Percentiles rank a stretch among this genome's conserved stretches.
Conservation (phyloP, 2,888 invertebrate genomes). For the Trisateles emortualis region DNA sequence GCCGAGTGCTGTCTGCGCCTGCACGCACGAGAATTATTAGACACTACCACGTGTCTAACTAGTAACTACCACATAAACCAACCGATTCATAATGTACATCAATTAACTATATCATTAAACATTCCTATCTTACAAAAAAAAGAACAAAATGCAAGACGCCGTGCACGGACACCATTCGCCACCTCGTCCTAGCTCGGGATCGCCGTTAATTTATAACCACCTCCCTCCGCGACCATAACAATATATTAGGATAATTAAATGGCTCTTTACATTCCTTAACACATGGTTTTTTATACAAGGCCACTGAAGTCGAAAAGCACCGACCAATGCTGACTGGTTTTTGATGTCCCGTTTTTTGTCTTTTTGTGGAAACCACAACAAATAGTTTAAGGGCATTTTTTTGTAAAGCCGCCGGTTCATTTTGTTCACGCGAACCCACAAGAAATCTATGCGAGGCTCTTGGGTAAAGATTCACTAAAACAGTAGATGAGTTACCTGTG, state of each 20-base stretch:
- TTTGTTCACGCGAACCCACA: slow-evolving; percentile 74
- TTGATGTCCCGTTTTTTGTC: slow-evolving; percentile 77
- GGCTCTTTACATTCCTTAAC: slow-evolving; percentile 87
- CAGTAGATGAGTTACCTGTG: slow-evolving; percentile 18
- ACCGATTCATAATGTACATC: slow-evolving; percentile 26
- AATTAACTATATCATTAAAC: slow-evolving; percentile 32
- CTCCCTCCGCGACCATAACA: slow-evolving; percentile 83
- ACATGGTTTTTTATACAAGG: slow-evolving; percentile 82
- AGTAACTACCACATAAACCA: slow-evolving; percentile 20
- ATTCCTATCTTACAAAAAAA: slow-evolving; percentile 23
- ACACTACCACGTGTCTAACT: slow-evolving; percentile 13
- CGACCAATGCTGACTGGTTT: slow-evolving; percentile 86
- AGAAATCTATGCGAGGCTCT: slow-evolving; percentile 42
- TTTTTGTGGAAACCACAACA: slow-evolving; percentile 83
- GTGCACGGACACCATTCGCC: slow-evolving; percentile 66
- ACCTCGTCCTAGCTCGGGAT: slow-evolving; percentile 65
- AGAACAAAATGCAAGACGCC: slow-evolving; percentile 30
- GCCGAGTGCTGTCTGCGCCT: slow-evolving; percentile 43
- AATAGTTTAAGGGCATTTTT: slow-evolving; percentile 83
- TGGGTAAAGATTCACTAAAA: slow-evolving; percentile 36
- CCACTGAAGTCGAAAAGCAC: slow-evolving; percentile 80
- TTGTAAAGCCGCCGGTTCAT: slow-evolving; percentile 73
- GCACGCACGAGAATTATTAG: slow-evolving; percentile 33
- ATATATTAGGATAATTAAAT: slow-evolving; percentile 87
- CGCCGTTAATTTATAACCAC: slow-evolving; percentile 81